Evolutionary conservation across 2,113 vertebrate species (phyloP), one percentile per base, ranked within the genome.

Genomic region (Vulpes vulpes): DNA sequence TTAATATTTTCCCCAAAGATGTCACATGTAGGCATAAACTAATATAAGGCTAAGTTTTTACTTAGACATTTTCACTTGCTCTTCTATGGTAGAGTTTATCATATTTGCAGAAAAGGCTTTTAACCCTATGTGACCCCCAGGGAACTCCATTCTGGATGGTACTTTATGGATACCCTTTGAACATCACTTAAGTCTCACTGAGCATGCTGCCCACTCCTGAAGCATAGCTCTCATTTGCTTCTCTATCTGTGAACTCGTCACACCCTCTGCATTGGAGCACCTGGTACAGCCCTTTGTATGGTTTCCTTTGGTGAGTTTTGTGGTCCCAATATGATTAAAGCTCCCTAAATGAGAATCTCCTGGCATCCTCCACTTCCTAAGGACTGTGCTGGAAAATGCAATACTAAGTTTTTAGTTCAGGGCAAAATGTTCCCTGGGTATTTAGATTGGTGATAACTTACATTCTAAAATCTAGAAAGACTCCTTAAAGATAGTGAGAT

Each of bases 1-100:
- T 96, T 84, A 83, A 53, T 90, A 53, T 95, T 95, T 95, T 85
- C 64, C 67, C 32, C 19, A 35, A 95, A 92, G 53, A 59, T 35
- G 9, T 57, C 49, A 65, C 25, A 16, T 49, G 23, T 76, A 89
- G 8, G n/a, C 55, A 67, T 96, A 78, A 84, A 76, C 3, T 78
- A 93, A 92, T 71, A 87, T 81, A 85, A 82, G 27, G 0, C 19
- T 65, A 35, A 55, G 1, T 3, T 82, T 84, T 93, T 86, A 64
- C 67, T 74, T 51, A 64, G n/a, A 30, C 2, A 7, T 88, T 82
- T 93, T 95, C 19, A 82, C 30, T 86, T 85, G 20, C 1, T 84
- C 4, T 74, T 67, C 55, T 89, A 8, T 43, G 11, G 23, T 43
- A 30, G n/a, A 91, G 32, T 71, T 95, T 71, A 89, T 80, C 53